Base-by-base conservation (phyloP, 2,797 vertebrate species). In the Epinephelus coioides region DNA sequence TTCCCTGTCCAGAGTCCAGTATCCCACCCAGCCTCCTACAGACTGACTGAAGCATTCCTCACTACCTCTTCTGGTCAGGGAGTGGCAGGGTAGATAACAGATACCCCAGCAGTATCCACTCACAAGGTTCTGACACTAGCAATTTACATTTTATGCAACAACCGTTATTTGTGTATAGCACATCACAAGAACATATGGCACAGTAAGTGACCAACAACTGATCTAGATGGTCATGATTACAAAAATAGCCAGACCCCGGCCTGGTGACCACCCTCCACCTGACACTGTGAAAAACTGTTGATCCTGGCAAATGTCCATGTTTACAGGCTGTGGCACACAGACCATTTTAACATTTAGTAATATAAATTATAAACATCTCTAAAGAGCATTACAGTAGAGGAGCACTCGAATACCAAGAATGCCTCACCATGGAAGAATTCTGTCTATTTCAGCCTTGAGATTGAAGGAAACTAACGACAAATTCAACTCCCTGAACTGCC, bases 71-170 rank as follows among this genome's bases (percentile, higher is more conserved):
- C 34, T 30, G 30, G 13, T 64, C 60, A 68, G 66, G 79, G 82
- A 84, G 84, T 18, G 65, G 62, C 70, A 46, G 65, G 51, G 17
- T 6, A 46, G 73, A 83, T 81, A 73, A 46, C 63, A 67, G 9
- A 53, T 12, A 43, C 40, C 40, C 40, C 40, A 40, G 59, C 49
- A 60, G 47, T 13, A 69, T n/a, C 27, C 27, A 65, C 60, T 79
- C 61, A 82, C 53, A 25, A 30, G 62, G 15, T 49, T 62, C 34
- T 69, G 19, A 59, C n/a, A 17, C 7, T 0, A 25, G 54, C 64
- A 30, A n/a, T 30, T 44, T 4, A 53, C 7, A 25, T 55, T 64
- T 67, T 21, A 47, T n/a, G 61, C n/a, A n/a, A 4, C 21, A 44
- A 38, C 2, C 10, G 44, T 47, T 55, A 61, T 47, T 68, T 49